Base-by-base conservation (phyloP, 2,113 vertebrate genomes). In the Chaetodon trifascialis region DNA sequence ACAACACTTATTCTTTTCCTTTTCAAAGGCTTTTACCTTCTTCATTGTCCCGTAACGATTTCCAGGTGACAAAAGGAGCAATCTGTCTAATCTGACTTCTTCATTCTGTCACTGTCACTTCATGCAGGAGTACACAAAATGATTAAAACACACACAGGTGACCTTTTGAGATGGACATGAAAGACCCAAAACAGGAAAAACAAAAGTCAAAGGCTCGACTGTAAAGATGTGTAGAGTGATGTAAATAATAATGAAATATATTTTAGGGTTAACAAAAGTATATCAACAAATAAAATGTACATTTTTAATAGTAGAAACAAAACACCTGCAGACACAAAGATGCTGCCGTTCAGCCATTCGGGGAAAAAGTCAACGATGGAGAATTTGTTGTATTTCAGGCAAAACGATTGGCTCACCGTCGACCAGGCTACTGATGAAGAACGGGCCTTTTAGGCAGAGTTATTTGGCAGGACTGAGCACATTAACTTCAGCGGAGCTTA, bases 381-480 rank as follows among this genome's bases (percentile, higher is more conserved):
- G 40, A 38, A 14, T 64, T 63, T 76, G 11, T 40, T 7, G 56
- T 46, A 51, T 55, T 51, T 73, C n/a, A 63, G 23, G 51, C 47
- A 47, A 44, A 67, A 63, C 52, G 55, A 30, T 52, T 11, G 36
- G 8, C 21, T 62, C 4, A 17, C 5, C 38, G 44, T 67, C 38
- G 17, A 30, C 6, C 23, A 36, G 54, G 34, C 65, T 79, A 15
- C 36, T 59, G 54, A 59, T 9, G 2, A 80, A 49, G 5, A 73
- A 55, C 19, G 16, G 40, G 23, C 16, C 3, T 75, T 49, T 54
- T 17, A 38, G 30, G 9, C 7, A 30, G 34, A 36, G 23, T 30
- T 71, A 64, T 70, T 83, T 76, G 63, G 55, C 73, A 76, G 62
- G 23, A 49, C 46, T 19, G 56, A 54, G 3, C 60, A 63, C 51